Base-by-base conservation (phyloP, 2,888 invertebrate species). In the Timema cristinae region DNA sequence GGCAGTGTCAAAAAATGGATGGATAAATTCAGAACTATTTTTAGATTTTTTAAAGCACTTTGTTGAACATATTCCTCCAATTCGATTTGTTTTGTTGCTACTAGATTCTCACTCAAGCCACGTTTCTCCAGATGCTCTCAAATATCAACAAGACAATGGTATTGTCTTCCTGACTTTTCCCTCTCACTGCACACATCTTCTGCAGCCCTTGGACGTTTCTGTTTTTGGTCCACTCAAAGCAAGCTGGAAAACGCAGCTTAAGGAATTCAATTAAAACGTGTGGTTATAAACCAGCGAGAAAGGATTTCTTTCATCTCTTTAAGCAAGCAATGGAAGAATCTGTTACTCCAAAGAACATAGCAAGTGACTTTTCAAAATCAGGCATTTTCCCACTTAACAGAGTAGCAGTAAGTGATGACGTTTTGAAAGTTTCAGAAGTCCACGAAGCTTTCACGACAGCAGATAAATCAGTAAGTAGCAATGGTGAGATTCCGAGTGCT, bases 201-300 rank as follows among this genome's bases (percentile, higher is more conserved):
- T 66, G 47, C 66, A 66, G 49, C 66, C 47, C 9, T 49, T 66
- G 13, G 66, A 66, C 15, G 16, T 66, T 10, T 13, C 13, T 66
- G 66, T 66, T 66, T 66, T 66, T 49, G 47, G 66, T 32, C 66
- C 66, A 15, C 47, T 32, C 48, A 66, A 66, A 32, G 10, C 16
- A 11, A 9, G 47, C 10, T 66, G 66, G 66, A 66, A 49, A 32
- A 66, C 47, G 8, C 47, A 13, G 5, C 48, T 66, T 11, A 66
- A 66, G 49, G 16, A 66, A 48, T 49, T 32, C n/a, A 1, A 1
- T 66, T 15, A 66, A 66, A 32, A 48, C 66, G 8, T 66, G 16
- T 66, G 66, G 66, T n/a, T 15, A 66, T n/a, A 66, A 66, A 49
- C 66, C 66, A 7, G 49, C 66, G 32, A 32, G 1, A 32, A 32